Percentiles rank a stretch among this genome's conserved stretches.
These are phyloP conservation scores for Matsumurasca onukii DNA, from an alignment of 1,140 invertebrate genomes.

Conservation along the genomic window DNA sequence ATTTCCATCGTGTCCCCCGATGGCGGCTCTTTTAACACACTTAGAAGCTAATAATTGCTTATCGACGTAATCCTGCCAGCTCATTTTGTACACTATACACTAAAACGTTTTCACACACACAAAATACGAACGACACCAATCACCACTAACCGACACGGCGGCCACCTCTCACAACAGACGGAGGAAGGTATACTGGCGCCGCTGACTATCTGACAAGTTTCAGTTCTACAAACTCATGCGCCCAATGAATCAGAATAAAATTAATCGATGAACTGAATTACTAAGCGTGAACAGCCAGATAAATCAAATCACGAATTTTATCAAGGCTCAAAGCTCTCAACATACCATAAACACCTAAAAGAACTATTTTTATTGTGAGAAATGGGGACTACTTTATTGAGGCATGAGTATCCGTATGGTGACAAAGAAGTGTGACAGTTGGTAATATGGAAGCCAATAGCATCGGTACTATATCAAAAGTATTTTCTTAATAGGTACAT, in stretches of 20 bases:
- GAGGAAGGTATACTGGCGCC: constrained; percentile 25
- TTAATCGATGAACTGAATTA: too few relatives aligned
- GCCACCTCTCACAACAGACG: background rate
- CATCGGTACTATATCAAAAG: too few relatives aligned
- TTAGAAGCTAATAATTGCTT: constrained; percentile 92
- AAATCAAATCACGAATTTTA: too few relatives aligned
- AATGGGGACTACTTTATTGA: too few relatives aligned
- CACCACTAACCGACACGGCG: constrained; percentile 29
- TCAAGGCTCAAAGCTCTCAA: too few relatives aligned
- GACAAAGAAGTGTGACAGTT: too few relatives aligned
- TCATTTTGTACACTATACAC: constrained; percentile 63
- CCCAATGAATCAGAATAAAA: constrained; percentile 9
- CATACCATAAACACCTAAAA: too few relatives aligned
- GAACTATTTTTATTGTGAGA: too few relatives aligned
- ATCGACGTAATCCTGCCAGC: constrained; percentile 98
- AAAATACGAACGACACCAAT: constrained; percentile 30
- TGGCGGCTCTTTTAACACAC: constrained; percentile 91
- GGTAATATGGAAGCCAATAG: too few relatives aligned
- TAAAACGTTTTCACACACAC: constrained; percentile 30
- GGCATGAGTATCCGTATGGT: too few relatives aligned
- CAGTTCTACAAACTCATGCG: constrained; percentile 4
- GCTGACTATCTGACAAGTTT: constrained; percentile 6
- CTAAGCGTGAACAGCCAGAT: too few relatives aligned
- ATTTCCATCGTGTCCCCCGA: constrained; percentile 92
- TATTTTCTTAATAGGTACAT: too few relatives aligned